phyloP scores from a whole-genome alignment of 2,888 invertebrate species.

The Drosophila mettleri region DNA sequence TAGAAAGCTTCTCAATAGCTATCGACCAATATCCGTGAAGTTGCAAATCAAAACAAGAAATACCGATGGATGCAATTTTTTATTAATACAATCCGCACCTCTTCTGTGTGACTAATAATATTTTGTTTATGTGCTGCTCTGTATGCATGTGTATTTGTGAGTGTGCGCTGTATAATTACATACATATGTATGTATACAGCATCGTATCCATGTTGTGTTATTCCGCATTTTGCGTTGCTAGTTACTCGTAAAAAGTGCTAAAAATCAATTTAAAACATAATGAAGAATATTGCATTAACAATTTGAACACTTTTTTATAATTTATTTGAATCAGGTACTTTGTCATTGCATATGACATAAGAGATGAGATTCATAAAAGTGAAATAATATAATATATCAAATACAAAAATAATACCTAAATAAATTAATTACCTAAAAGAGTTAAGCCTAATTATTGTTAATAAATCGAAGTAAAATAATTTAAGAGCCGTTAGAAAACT shows the following conservation, averaged over 20 bases:
- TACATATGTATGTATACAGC: slow-evolving; percentile 5
- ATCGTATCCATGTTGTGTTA: neutral
- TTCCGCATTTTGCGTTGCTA: neutral
- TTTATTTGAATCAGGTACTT: neutral
- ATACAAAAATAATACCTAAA: neutral
- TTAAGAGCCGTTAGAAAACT: neutral
- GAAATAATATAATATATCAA: neutral
- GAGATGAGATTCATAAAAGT: too few relatives aligned
- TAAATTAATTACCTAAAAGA: too few relatives aligned
- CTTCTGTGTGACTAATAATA: neutral
- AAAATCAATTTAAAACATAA: neutral
- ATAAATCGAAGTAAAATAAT: neutral
- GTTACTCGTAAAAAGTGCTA: neutral
- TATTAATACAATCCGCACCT: neutral
- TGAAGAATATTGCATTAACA: neutral
- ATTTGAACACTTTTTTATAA: neutral
- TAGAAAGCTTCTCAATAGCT: slow-evolving; percentile 12
- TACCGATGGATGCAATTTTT: neutral
- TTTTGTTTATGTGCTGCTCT: slow-evolving; percentile 16
- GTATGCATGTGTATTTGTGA: slow-evolving; percentile 6
- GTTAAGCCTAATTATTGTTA: too few relatives aligned
- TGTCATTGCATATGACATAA: too few relatives aligned
- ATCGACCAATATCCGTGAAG: slow-evolving; percentile 10
- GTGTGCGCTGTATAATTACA: slow-evolving; percentile 35
- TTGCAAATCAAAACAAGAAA: slow-evolving; percentile 30